Base-by-base conservation (phyloP, 2,797 vertebrate species). In the Nothura maculosa region DNA sequence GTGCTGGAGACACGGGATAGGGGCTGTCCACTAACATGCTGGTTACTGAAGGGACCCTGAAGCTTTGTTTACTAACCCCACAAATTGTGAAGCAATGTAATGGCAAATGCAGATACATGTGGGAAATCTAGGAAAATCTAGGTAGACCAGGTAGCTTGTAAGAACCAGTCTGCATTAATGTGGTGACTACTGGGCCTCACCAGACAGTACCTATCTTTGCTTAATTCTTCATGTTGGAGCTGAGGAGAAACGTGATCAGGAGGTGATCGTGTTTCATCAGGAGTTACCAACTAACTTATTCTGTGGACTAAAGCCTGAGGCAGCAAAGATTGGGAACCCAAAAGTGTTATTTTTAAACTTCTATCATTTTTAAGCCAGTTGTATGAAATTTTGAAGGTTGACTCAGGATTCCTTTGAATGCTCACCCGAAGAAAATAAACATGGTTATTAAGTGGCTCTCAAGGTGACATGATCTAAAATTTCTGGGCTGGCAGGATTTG, bases 1-100 rank as follows among this genome's bases (percentile, higher is more conserved):
- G 54, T 48, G 27, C 36, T 68, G 30, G 48, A 58, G 34, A 12
- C 0, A 0, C 32, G 69, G 5, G 0, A 47, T 60, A 57, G 50
- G 50, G 17, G 18, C 34, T 57, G 5, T 19, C 36, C 27, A 10
- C 18, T 11, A 66, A 24, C 0, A 0, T 25, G 45, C 5, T 72
- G 4, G 50, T 82, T 68, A 17, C 32, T 72, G 43, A 43, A 50
- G 45, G 4, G 19, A 14, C 76, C 17, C n/a, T 27, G 0, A 54
- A 47, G 42, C 19, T 57, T 81, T 40, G 40, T 16, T 38, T 66
- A 12, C 12, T 5, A 24, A 48, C 22, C 9, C 8, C 3, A 0
- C 12, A 85, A 21, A 25, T 36, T 82, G 30, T n/a, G 34, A 52
- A 20, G 55, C 27, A 52, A 9, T 30, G 27, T 54, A 30, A 28